phyloP scores from a whole-genome alignment of 2,888 invertebrate species.

The Andricus quercusramuli region DNA sequence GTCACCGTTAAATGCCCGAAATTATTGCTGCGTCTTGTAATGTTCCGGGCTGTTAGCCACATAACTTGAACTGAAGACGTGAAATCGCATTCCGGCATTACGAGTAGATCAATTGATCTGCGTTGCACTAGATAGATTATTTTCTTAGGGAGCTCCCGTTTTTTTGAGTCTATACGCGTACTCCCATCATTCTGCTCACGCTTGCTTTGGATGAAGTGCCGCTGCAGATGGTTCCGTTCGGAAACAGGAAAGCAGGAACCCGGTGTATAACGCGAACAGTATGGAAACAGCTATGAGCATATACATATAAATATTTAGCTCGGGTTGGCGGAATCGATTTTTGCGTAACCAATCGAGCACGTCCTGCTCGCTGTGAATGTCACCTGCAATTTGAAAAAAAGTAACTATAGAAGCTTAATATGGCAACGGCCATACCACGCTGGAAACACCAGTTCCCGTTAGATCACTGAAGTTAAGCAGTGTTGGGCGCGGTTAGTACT shows the following conservation, averaged over 20 bases:
- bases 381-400: conserved; percentile 81
- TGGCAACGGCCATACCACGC: too few species aligned
- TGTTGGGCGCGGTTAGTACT: too few species aligned
- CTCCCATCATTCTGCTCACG: conserved; percentile 78
- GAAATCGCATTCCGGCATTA: conserved; percentile 36
- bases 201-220: conserved; percentile 84
- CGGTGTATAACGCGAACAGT: conserved; percentile 93
- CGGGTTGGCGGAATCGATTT: conserved; percentile 95
- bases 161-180: conserved; percentile 43
- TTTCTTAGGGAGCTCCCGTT: conserved; percentile 47
- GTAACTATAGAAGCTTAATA: neutral
- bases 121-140: neutral
- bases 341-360: conserved; percentile 96
- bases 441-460: too few species aligned
- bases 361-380: conserved; percentile 90
- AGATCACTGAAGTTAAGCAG: too few species aligned
- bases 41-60: neutral
- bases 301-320: conserved; percentile 96
- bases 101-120: conserved; percentile 16
- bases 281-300: conserved; percentile 91
- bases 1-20: conserved; percentile 27
- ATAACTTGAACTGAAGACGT: conserved; percentile 21
- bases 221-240: conserved; percentile 85
- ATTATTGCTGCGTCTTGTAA: conserved; percentile 1
- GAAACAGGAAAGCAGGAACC: conserved; percentile 94